Base-by-base conservation (phyloP, 2,888 invertebrate genomes). In the Rhagonycha lutea region DNA sequence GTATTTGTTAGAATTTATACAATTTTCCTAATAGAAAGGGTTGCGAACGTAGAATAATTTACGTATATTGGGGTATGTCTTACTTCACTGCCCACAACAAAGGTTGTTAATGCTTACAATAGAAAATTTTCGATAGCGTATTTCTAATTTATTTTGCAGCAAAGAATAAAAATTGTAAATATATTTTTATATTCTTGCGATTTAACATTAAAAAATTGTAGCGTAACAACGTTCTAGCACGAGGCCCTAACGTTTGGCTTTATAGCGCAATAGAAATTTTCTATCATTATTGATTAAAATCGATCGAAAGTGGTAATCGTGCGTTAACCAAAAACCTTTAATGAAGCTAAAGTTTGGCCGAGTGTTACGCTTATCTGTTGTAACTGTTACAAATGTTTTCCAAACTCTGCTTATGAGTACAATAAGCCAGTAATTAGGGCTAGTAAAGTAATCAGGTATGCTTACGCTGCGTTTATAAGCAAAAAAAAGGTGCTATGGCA, bases 1-100 rank as follows among this genome's bases (percentile, higher is more conserved):
- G 79, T 81, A 82, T 80, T 80, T 82, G 82, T 81, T 82, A 81
- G 81, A 79, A 80, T 78, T 80, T 81, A 74, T 78, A 67, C 32
- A 71, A 67, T 77, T 76, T 73, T 69, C 70, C 67, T 70, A 68
- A 29, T 73, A 76, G 76, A 29, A 47, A 69, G 47, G 67, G 29
- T 76, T 72, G 24, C 26, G 29, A 70, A 26, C 24, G 23, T 69
- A 67, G 73, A 26, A 67, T 14, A 70, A 14, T 69, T 61, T 28
- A 32, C 62, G 69, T 73, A 61, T 72, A 72, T 69, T 74, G 26
- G 73, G 74, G 74, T 67, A 70, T 14, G 73, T 69, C 61, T 65
- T 61, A 62, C 24, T 73, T 70, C 74, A 74, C 74, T 74, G 70
- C 73, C 76, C 73, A 14, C 23, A 69, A 73, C 73, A 74, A 76